Evolutionary conservation across 2,888 invertebrate species (phyloP).

Genomic region (Brachyptera putata): DNA sequence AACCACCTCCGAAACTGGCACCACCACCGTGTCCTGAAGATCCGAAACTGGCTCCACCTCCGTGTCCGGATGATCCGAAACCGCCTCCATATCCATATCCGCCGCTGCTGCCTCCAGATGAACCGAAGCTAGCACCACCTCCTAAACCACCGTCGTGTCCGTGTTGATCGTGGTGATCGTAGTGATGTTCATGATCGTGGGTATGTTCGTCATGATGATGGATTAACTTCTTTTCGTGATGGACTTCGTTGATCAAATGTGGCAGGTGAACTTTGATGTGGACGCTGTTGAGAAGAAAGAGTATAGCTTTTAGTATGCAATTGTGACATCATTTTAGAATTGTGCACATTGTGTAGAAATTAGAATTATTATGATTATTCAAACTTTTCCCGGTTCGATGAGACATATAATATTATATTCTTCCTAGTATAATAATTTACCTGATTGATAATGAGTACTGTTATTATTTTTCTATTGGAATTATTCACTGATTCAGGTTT

Average conservation of each 20-base stretch:
- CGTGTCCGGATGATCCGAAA: not conserved
- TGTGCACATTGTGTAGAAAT: not conserved
- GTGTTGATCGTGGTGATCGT: conserved; percentile 12
- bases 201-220: conserved; percentile 29
- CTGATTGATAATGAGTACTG: too few species aligned
- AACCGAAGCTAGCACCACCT: not conserved
- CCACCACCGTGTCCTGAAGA: conserved; percentile 11
- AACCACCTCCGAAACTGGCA: conserved; percentile 7
- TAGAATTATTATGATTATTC: too few species aligned
- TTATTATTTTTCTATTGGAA: too few species aligned
- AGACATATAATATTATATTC: too few species aligned
- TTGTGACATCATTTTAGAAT: not conserved
- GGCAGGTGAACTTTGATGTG: conserved; percentile 39
- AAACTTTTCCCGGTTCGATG: too few species aligned
- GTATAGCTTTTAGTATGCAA: not conserved
- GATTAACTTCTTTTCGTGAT: conserved; percentile 37
- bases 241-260: conserved; percentile 37
- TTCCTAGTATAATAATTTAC: too few species aligned
- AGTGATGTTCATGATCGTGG: conserved; percentile 22
- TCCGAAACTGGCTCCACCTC: conserved; percentile 4
- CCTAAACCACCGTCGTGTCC: not conserved
- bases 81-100: conserved; percentile 4
- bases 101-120: conserved; percentile 6
- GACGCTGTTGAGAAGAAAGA: conserved; percentile 33
- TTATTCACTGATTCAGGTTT: too few species aligned